Base-by-base conservation (phyloP, 2,888 invertebrate genomes). In the Alloscopus bannaensis region DNA sequence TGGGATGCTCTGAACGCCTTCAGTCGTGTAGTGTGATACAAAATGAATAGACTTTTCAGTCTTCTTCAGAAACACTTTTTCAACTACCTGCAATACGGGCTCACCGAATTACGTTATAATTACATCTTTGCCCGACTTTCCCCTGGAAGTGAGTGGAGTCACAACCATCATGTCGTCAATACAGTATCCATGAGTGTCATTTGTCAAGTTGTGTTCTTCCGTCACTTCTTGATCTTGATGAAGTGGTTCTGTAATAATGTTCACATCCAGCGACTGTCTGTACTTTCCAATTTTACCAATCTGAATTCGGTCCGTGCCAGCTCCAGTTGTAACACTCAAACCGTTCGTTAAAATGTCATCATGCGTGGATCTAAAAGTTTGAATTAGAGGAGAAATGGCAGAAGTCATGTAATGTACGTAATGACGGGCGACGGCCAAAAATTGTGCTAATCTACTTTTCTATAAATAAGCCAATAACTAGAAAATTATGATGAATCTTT, bases 321-420 rank as follows among this genome's bases (percentile, higher is more conserved):
- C 76, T 20, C 60, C 66, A 20, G 76, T 68, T 62, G 40, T 29
- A 50, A 71, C 60, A 36, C 81, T 81, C 57, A 81, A 60, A 20
- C 81, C 81, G 57, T 81, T 83, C 55, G 83, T 80, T 59, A 84
- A 52, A 42, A 84, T 59, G 64, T 84, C 84, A 22, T 84, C 84
- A 71, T 84, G 82, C n/a, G 84, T 84, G 20, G 84, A 84, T 75
- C 84, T 84, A 29, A 11, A 62, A 28, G 31, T 47, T 47, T 4
- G 18, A 47, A 47, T n/a, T 47, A 47, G 47, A 4, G 36, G n/a
- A n/a, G n/a, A n/a, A n/a, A n/a, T n/a, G n/a, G n/a, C n/a, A n/a
- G n/a, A n/a, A n/a, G n/a, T n/a, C n/a, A n/a, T n/a, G n/a, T n/a
- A n/a, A n/a, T n/a, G n/a, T n/a, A n/a, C n/a, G n/a, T n/a, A n/a